phyloP scores from a whole-genome alignment of 37 sponge, comb jelly and placozoan genomes.

The Theonella swinhoei region DNA sequence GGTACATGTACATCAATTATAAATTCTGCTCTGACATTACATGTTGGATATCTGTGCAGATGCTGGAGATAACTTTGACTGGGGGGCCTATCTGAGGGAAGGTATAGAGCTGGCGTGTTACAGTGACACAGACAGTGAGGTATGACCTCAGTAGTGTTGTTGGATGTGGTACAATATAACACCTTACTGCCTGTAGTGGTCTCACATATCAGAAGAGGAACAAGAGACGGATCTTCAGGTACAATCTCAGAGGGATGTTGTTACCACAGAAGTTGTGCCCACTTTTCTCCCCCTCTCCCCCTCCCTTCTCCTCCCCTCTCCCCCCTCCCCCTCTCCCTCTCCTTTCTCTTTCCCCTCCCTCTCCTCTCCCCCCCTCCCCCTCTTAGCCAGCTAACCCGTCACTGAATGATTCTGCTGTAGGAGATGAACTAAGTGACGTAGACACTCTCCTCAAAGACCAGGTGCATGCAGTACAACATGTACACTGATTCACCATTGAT shows the following conservation, averaged over 20 bases:
- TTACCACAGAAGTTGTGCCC: neutral
- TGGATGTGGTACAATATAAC: neutral
- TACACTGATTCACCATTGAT: too few relatives aligned
- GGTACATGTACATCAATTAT: neutral
- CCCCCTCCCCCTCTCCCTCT: too few relatives aligned
- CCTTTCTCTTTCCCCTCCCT: too few relatives aligned
- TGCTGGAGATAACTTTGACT: slow-evolving; percentile 42
- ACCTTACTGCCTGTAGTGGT: neutral
- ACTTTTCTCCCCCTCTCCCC: neutral
- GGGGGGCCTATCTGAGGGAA: slow-evolving; percentile 67
- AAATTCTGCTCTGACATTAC: neutral
- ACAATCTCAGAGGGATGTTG: neutral
- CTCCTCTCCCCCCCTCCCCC: too few relatives aligned
- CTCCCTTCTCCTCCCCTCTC: neutral
- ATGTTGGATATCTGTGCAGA: neutral
- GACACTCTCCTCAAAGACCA: too few relatives aligned
- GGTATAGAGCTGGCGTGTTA: slow-evolving; percentile 44
- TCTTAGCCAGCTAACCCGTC: too few relatives aligned
- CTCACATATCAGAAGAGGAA: neutral
- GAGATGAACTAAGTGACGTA: slow-evolving; percentile 13
- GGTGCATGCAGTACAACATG: too few relatives aligned
- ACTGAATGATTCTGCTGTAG: slow-evolving; percentile 27
- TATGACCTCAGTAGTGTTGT: neutral
- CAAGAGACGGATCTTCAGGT: neutral
- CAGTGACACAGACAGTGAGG: slow-evolving; percentile 41